Percentiles rank a stretch among this genome's conserved stretches.
Evolutionary conservation across 2,113 vertebrate genomes (phyloP).

Genomic region (Gopherus evgoodei): DNA sequence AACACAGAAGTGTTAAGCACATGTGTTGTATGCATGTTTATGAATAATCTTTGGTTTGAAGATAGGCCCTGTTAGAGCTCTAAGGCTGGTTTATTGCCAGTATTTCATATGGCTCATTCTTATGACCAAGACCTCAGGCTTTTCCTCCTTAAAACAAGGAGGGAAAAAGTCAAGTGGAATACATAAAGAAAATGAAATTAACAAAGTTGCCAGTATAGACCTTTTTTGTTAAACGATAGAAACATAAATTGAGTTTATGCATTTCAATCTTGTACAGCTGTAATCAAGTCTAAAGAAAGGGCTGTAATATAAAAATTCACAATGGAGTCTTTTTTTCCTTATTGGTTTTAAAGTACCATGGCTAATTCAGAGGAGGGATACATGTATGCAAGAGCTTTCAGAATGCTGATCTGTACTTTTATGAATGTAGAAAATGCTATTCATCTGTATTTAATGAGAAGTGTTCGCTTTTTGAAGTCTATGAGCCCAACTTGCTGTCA

Average conservation of each 20-base stretch:
- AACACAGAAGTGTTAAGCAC: background rate
- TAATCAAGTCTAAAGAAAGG: constrained; percentile 44
- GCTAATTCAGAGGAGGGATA: constrained; percentile 57
- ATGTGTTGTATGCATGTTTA: background rate
- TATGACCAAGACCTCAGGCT: constrained; percentile 9
- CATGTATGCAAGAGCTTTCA: constrained; percentile 37
- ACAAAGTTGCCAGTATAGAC: constrained; percentile 1
- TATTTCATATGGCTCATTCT: background rate
- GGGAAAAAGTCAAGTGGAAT: constrained; percentile 37
- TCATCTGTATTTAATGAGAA: constrained; percentile 67
- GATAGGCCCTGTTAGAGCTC: background rate
- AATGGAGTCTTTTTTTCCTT: constrained; percentile 42
- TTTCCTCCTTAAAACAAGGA: constrained; percentile 25
- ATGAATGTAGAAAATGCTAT: constrained; percentile 64
- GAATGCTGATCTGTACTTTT: constrained; percentile 58
- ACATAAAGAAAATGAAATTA: constrained; percentile 1
- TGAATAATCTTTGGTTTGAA: background rate
- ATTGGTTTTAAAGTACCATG: constrained; percentile 14
- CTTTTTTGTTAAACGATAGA: constrained; percentile 34
- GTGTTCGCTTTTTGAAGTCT: constrained; percentile 66
- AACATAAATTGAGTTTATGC: constrained; percentile 44
- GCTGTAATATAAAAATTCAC: constrained; percentile 32
- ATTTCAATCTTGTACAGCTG: constrained; percentile 55
- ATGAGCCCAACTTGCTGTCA: constrained; percentile 44
- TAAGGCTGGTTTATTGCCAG: background rate